Percentiles rank a stretch among this genome's conserved stretches.
Conservation (phyloP, 1,140 invertebrate species). For the Pogonomyrmex californicus region DNA sequence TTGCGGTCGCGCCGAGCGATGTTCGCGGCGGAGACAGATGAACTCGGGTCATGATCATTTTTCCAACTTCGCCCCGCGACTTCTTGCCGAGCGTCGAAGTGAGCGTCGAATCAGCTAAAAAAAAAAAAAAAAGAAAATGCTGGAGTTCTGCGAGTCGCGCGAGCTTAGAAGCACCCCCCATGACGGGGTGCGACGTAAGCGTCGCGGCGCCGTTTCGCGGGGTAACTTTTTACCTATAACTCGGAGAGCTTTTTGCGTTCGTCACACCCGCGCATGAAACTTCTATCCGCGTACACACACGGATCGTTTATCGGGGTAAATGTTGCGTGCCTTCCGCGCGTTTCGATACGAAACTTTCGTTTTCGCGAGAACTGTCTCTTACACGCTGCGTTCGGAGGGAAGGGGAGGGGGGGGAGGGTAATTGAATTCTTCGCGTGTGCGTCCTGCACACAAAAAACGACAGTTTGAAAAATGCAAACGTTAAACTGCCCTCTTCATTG, state of each 20-base stretch:
- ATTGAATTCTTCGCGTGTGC: background rate
- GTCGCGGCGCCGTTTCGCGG: conserved; percentile 33
- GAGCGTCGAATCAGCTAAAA: conserved; percentile 1
- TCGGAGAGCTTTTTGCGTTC: conserved; percentile 29
- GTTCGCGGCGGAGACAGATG: conserved; percentile 63
- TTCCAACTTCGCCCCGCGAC: conserved; percentile 50
- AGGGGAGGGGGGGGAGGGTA: background rate
- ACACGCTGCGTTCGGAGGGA: too few relatives aligned
- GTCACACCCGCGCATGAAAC: background rate
- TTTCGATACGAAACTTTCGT: background rate
- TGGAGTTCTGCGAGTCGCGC: background rate
- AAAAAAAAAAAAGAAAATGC: conserved; percentile 9
- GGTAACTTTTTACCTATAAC: conserved; percentile 44
- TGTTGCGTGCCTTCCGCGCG: conserved; percentile 14
- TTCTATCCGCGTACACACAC: background rate
- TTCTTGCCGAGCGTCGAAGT: conserved; percentile 37
- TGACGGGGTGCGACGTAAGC: background rate
- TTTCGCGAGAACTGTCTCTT: background rate
- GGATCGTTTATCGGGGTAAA: conserved; percentile 32
- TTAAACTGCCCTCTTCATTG: background rate
- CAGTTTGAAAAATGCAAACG: background rate
- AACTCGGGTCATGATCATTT: conserved; percentile 64
- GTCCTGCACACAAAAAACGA: background rate
- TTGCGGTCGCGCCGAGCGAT: conserved; percentile 54
- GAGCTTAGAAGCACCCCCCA: background rate